These are phyloP conservation scores for Leptodactylus fallax DNA, from an alignment of 2,797 vertebrate species.

Conservation along the genomic window DNA sequence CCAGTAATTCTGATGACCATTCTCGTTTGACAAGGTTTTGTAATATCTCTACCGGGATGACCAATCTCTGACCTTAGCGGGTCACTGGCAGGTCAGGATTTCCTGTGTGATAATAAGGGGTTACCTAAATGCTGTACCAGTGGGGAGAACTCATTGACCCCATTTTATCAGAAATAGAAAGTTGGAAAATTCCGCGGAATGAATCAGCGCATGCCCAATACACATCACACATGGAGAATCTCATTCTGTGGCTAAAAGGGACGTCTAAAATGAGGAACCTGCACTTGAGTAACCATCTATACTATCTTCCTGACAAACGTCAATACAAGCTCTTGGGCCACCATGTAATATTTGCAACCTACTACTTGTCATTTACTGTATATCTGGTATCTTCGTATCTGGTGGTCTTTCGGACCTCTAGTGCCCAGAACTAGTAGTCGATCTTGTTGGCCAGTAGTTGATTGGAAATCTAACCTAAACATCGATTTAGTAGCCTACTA, in stretches of 20 bases:
- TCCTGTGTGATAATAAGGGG: conserved; percentile 37
- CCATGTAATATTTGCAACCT: not conserved
- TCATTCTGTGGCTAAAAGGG: not conserved
- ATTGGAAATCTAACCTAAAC: too few relatives aligned
- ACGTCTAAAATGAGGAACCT: not conserved
- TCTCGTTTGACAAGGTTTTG: not conserved
- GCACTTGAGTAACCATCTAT: not conserved
- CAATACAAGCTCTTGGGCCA: too few relatives aligned
- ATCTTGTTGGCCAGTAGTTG: not conserved
- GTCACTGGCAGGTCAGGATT: not conserved
- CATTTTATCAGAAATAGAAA: conserved; percentile 37
- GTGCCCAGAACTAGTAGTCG: not conserved
- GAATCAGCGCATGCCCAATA: not conserved
- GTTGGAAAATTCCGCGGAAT: not conserved
- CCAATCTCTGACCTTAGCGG: not conserved
- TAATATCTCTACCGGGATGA: not conserved
- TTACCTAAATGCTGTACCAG: conserved; percentile 16
- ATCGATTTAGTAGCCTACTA: too few relatives aligned
- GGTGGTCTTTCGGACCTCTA: too few relatives aligned
- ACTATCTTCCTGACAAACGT: too few relatives aligned
- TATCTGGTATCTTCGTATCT: too few relatives aligned
- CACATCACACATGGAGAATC: not conserved
- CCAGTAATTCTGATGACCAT: not conserved
- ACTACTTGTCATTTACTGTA: not conserved
- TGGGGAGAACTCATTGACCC: not conserved